phyloP scores from a whole-genome alignment of 2,113 vertebrate species.

The Saguinus imperator region DNA sequence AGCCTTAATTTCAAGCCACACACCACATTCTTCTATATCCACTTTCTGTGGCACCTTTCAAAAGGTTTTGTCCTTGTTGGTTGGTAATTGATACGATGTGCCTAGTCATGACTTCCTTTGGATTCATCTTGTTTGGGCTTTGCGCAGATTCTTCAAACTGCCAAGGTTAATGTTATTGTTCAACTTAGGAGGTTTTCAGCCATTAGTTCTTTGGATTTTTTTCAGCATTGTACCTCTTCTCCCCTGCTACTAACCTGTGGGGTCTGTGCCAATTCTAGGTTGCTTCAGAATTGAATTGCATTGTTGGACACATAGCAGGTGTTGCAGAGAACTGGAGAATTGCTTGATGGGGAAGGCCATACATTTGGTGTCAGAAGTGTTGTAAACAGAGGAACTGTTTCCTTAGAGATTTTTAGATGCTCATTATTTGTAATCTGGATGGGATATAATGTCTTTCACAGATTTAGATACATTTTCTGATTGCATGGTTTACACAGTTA shows the following conservation, averaged over 20 bases:
- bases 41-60: not conserved
- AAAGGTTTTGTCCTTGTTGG: not conserved
- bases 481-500: not conserved
- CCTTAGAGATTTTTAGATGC: not conserved
- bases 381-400: not conserved
- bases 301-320: too few species aligned
- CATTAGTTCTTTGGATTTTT: not conserved
- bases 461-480: not conserved
- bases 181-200: not conserved
- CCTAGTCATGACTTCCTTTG: not conserved
- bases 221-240: not conserved
- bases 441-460: not conserved
- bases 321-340: not conserved
- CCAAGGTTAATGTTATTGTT: not conserved
- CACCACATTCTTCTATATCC: not conserved
- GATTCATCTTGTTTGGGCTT: not conserved
- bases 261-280: too few species aligned
- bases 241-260: too few species aligned
- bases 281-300: too few species aligned
- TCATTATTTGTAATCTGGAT: not conserved
- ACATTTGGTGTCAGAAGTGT: not conserved
- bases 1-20: not conserved
- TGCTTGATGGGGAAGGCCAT: not conserved
- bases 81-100: not conserved
- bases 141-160: fast-evolving